Evolutionary conservation across 2,888 invertebrate species (phyloP).

Genomic region (Macrophya alboannulata): DNA sequence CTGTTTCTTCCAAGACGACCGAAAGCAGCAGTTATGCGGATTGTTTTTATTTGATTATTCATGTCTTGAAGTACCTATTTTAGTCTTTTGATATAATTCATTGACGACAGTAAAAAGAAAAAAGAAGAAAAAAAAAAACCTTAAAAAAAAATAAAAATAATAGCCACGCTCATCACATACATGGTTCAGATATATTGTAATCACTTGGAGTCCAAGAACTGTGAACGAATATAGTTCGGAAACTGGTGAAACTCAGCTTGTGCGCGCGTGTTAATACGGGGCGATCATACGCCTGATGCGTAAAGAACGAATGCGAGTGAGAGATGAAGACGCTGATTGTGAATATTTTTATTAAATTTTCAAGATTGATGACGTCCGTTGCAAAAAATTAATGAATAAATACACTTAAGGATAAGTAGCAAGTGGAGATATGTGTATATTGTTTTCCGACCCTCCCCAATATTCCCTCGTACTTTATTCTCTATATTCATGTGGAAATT

Average conservation of each 20-base stretch:
- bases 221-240: conserved; percentile 61
- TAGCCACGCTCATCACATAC: conserved; percentile 66
- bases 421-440: conserved; percentile 65
- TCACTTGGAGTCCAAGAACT: conserved; percentile 61
- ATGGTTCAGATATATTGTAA: conserved; percentile 60
- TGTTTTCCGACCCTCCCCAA: not conserved
- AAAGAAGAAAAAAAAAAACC: not conserved
- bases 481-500: too few species aligned
- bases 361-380: conserved; percentile 80
- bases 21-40: conserved; percentile 87
- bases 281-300: conserved; percentile 34
- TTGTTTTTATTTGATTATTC: not conserved
- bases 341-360: conserved; percentile 81
- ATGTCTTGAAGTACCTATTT: not conserved
- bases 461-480: not conserved
- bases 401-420: conserved; percentile 77
- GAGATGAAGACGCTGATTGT: conserved; percentile 79
- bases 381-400: conserved; percentile 79
- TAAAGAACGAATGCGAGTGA: conserved; percentile 61
- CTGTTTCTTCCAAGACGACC: conserved; percentile 95
- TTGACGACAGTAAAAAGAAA: too few species aligned
- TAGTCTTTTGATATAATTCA: not conserved
- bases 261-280: conserved; percentile 60
- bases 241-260: conserved; percentile 53
- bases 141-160: not conserved